phyloP scores from a whole-genome alignment of 1,140 invertebrate genomes.

The Proales similis region DNA sequence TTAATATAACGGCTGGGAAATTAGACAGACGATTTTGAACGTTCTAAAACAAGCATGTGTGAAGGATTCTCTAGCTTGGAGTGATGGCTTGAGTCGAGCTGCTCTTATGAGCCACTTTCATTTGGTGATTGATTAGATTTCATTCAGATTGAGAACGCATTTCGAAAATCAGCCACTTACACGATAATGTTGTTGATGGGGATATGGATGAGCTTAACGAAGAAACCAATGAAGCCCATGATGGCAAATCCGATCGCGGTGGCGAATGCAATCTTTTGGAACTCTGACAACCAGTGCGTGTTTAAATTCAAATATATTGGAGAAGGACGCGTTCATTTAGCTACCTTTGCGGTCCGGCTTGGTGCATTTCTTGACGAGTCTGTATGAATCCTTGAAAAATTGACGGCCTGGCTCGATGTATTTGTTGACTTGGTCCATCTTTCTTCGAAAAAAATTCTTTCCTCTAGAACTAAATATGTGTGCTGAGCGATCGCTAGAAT shows the following conservation, averaged over 20 bases:
- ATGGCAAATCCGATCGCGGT: constrained; percentile 99
- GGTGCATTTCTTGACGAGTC: constrained; percentile 95
- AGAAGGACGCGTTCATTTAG: constrained; percentile 38
- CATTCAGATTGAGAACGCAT: neutral
- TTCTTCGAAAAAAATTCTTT: no score
- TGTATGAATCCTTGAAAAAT: constrained; percentile 88
- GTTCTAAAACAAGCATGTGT: no score
- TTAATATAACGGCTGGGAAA: no score
- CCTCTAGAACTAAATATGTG: no score
- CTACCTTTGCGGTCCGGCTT: constrained; percentile 97
- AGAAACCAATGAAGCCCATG: constrained; percentile 99
- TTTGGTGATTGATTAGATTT: neutral
- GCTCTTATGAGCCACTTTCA: constrained; percentile 32
- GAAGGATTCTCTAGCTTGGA: no score
- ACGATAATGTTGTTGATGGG: constrained; percentile 99
- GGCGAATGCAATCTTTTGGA: constrained; percentile 98
- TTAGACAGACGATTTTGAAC: no score
- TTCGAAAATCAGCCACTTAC: constrained; percentile 2
- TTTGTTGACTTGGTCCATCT: constrained; percentile 93
- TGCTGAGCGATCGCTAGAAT: no score
- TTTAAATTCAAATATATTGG: constrained; percentile 43
- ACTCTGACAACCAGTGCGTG: no score
- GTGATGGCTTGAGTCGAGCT: no score
- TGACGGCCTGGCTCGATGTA: constrained; percentile 86
- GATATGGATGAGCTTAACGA: constrained; percentile 98